phyloP scores from a whole-genome alignment of 2,797 vertebrate genomes.

The Lepidocolaptes lacrymiger region DNA sequence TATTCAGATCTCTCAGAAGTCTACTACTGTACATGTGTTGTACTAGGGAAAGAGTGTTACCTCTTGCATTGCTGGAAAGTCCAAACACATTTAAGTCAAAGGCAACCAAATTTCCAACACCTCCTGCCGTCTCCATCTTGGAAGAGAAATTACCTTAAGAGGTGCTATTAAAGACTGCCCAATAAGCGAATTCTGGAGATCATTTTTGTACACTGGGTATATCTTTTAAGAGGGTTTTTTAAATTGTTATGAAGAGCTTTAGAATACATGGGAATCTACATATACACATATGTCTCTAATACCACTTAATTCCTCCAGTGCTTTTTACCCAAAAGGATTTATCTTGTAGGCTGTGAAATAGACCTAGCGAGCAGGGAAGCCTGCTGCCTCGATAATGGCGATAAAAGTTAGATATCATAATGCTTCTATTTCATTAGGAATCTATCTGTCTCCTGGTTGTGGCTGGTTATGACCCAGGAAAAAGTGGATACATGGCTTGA shows the following conservation, averaged over 20 bases:
- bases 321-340: conserved; percentile 17
- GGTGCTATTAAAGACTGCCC: neutral
- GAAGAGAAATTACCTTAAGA: neutral
- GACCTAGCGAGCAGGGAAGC: neutral
- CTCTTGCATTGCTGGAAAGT: neutral
- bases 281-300: neutral
- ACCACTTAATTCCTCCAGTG: neutral
- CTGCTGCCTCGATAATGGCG: neutral
- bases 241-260: neutral
- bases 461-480: neutral
- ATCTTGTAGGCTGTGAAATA: neutral
- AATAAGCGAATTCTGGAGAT: neutral
- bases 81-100: neutral
- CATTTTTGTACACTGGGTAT: neutral
- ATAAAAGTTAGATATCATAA: conserved; percentile 1
- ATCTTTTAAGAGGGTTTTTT: neutral
- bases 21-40: rapidly evolving
- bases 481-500: neutral
- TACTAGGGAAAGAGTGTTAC: neutral
- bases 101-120: neutral
- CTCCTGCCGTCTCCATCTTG: neutral
- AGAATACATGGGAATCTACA: neutral
- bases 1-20: neutral
- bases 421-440: conserved; percentile 27
- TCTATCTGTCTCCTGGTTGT: neutral